Conservation (phyloP, 2,888 invertebrate genomes). For the Ametastegia equiseti region DNA sequence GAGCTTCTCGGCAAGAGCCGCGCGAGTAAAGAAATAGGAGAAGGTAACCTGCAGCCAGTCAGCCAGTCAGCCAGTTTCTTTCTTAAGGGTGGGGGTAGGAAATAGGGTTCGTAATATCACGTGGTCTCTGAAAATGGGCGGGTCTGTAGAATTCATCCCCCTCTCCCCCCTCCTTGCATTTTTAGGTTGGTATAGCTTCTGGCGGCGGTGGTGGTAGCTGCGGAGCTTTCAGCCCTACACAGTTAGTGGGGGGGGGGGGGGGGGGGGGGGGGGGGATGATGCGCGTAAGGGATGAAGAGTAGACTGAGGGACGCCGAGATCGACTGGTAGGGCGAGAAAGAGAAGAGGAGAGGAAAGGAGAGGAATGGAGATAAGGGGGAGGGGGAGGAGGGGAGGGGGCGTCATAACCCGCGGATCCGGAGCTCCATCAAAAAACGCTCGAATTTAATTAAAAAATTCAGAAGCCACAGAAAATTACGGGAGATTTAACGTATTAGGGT, state of each 20-base stretch:
- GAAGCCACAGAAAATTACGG: conserved; percentile 58
- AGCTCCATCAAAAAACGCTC: conserved; percentile 65
- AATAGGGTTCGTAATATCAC: conserved; percentile 25
- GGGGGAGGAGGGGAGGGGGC: conserved; percentile 52
- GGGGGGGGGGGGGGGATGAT: conserved; percentile 29
- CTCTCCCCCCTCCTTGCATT: no score
- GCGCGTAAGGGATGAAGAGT: conserved; percentile 49
- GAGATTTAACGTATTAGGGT: conserved; percentile 50
- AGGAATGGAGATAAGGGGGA: conserved; percentile 52
- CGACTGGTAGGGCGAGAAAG: conserved; percentile 56
- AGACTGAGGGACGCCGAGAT: conserved; percentile 49
- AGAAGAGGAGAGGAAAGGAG: conserved; percentile 48
- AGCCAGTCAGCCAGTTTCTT: not conserved
- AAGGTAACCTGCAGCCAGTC: not conserved
- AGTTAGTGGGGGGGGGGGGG: no score
- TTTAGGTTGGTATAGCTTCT: not conserved
- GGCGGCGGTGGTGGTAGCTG: not conserved
- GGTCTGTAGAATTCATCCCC: conserved; percentile 13
- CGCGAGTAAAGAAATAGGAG: conserved; percentile 31
- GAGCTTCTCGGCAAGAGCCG: conserved; percentile 68
- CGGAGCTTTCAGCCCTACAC: not conserved
- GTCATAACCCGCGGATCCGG: conserved; percentile 49
- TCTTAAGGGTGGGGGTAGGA: conserved; percentile 28
- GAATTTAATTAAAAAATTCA: conserved; percentile 67
- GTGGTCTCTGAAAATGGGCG: conserved; percentile 25